A percentile compares a stretch with the other conserved stretches of the same genome.
Conservation (phyloP, 2,113 vertebrate species). For the Bucco capensis region DNA sequence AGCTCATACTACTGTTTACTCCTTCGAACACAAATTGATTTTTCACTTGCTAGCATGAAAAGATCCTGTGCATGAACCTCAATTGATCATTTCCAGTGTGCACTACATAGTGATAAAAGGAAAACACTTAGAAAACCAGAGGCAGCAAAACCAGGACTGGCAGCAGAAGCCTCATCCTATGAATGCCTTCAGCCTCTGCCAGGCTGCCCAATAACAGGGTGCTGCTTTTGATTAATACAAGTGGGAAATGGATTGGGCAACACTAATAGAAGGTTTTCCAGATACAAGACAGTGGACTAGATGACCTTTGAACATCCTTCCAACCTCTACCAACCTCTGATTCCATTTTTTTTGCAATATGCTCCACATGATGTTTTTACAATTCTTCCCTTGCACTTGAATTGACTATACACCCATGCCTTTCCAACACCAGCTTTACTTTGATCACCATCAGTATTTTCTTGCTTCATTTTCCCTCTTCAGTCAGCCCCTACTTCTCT, state of each 20-base stretch:
- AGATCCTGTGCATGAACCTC: conserved; percentile 14
- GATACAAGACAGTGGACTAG: neutral
- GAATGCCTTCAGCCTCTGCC: neutral
- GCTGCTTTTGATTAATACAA: neutral
- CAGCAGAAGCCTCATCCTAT: neutral
- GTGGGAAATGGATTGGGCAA: neutral
- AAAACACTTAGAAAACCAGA: conserved; percentile 12
- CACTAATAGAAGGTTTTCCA: neutral
- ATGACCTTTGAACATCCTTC: neutral
- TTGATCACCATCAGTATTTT: neutral
- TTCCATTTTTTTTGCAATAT: neutral
- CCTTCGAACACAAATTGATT: conserved; percentile 47
- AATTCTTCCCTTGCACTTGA: neutral
- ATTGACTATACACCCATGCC: rapidly evolving
- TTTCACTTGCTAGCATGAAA: conserved; percentile 48
- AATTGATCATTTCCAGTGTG: conserved; percentile 36
- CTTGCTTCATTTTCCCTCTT: neutral
- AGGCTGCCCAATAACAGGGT: neutral
- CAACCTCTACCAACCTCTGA: neutral
- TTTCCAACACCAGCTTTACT: neutral
- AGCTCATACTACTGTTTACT: conserved; percentile 28
- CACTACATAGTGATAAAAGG: neutral
- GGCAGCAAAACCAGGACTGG: neutral
- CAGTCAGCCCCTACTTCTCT: neutral
- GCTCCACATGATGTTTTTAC: neutral